These are phyloP conservation scores for Panopea generosa DNA, from an alignment of 2,888 invertebrate genomes.

Conservation along the genomic window DNA sequence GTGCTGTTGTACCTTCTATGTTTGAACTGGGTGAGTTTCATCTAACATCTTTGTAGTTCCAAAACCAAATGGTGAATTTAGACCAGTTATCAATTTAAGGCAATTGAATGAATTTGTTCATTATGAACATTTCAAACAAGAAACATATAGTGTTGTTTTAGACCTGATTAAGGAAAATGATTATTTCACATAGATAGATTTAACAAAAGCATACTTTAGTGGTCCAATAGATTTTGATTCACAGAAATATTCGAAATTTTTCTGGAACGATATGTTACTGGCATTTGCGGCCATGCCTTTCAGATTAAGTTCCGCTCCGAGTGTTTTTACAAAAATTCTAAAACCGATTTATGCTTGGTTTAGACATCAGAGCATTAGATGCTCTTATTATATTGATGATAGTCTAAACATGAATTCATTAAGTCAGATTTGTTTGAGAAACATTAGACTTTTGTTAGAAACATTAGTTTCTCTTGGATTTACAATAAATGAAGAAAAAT, in stretches of 20 bases:
- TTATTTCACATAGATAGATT: too few relatives aligned
- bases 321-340: not conserved
- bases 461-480: too few relatives aligned
- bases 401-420: not conserved
- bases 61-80: conserved; percentile 6
- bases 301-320: not conserved
- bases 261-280: not conserved
- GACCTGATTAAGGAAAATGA: too few relatives aligned
- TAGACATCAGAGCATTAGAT: not conserved
- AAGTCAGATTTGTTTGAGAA: not conserved
- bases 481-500: too few relatives aligned
- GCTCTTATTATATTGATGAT: not conserved
- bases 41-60: not conserved
- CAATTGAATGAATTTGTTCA: not conserved
- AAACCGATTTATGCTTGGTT: not conserved
- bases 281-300: not conserved
- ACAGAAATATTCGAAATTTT: not conserved
- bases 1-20: not conserved
- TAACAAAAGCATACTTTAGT: too few relatives aligned
- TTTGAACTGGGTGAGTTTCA: not conserved
- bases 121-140: not conserved
- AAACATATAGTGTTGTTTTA: not conserved
- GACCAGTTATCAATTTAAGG: not conserved
- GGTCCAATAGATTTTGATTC: too few relatives aligned
- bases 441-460: not conserved